A percentile compares a stretch with the other conserved stretches of the same genome.
phyloP scores from a whole-genome alignment of 2,113 vertebrate genomes.

The Pelusios castaneus region DNA sequence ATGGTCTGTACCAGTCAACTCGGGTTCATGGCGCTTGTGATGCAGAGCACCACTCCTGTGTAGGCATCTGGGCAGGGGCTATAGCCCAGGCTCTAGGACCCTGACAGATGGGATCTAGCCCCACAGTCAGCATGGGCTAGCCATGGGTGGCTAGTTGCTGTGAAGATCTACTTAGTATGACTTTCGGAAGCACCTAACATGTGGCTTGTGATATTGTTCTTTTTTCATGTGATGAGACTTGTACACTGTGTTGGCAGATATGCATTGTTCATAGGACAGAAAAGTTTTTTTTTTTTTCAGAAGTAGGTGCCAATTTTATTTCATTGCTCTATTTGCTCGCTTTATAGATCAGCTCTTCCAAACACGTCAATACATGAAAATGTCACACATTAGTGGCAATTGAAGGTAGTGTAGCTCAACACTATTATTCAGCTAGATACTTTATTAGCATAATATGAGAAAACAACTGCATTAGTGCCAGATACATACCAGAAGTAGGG shows the following conservation, averaged over 20 bases:
- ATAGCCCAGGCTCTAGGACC: not conserved
- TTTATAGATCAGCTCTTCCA: not conserved
- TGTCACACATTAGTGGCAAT: fast-evolving
- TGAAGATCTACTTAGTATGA: not conserved
- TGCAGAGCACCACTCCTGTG: not conserved
- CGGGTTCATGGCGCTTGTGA: too few relatives aligned
- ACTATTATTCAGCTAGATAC: not conserved
- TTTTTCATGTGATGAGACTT: not conserved
- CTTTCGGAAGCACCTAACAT: not conserved
- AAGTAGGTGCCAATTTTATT: not conserved
- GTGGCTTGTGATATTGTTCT: not conserved
- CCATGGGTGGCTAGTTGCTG: not conserved
- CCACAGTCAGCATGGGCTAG: not conserved
- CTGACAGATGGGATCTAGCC: not conserved
- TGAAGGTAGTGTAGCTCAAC: not conserved
- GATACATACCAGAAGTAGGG: not conserved
- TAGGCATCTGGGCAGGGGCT: too few relatives aligned
- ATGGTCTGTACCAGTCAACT: not conserved
- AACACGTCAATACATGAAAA: fast-evolving
- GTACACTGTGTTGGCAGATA: not conserved
- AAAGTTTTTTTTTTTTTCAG: not conserved
- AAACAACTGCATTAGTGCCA: not conserved
- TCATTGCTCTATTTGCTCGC: not conserved
- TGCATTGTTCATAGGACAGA: not conserved
- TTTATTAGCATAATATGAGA: not conserved